A percentile compares a stretch with the other conserved stretches of the same genome.
Conservation (phyloP, 1,140 invertebrate species). For the Cherax quadricarinatus region DNA sequence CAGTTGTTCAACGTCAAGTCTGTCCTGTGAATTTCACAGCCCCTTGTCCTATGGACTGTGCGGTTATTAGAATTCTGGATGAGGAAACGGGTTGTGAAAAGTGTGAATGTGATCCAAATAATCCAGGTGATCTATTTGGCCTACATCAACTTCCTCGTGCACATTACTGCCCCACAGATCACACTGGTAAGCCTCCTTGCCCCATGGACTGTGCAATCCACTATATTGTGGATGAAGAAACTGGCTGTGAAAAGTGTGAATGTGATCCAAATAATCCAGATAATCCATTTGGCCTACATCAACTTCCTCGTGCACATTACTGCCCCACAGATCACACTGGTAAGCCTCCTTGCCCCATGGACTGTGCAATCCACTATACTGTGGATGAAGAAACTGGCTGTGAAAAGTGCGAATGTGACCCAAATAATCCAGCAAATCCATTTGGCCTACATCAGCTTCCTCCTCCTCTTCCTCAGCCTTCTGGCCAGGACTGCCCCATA, state of each 20-base stretch:
- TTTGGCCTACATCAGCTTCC: not conserved
- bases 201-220: slow-evolving; percentile 32
- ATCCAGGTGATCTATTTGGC: slow-evolving; percentile 35
- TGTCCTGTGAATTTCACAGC: slow-evolving; percentile 5
- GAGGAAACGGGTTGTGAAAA: slow-evolving; percentile 15
- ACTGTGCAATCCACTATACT: slow-evolving; percentile 4
- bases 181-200: not conserved
- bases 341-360: not conserved
- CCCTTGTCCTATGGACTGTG: slow-evolving; percentile 33
- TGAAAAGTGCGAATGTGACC: slow-evolving; percentile 38
- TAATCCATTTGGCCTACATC: not conserved
- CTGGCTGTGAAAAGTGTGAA: slow-evolving; percentile 29
- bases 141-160: not conserved
- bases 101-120: slow-evolving; percentile 40
- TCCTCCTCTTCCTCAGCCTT: too few relatives aligned
- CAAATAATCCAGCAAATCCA: slow-evolving; percentile 12
- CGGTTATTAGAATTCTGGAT: not conserved
- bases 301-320: not conserved
- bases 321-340: not conserved
- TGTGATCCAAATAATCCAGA: slow-evolving; percentile 34
- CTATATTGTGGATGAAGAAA: not conserved
- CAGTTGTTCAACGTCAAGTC: not conserved
- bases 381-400: slow-evolving; percentile 4
- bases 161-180: not conserved
- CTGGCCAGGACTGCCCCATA: not conserved